Percentiles rank a stretch among this genome's conserved stretches.
Conservation (phyloP, 2,888 invertebrate genomes). For the Pecten maximus region DNA sequence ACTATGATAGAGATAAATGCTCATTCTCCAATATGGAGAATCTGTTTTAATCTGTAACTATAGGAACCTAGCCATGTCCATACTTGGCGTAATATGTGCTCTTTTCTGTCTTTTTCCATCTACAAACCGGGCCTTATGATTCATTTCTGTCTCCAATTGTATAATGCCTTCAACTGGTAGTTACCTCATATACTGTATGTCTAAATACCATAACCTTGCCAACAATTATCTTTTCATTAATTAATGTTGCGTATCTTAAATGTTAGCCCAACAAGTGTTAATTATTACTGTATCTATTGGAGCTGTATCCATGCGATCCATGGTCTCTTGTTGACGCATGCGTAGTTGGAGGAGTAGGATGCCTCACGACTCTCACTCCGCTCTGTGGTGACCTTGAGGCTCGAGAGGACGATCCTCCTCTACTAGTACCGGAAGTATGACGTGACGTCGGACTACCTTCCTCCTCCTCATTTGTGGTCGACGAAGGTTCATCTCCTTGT, state of each 20-base stretch:
- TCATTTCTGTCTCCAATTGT: too few relatives aligned
- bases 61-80: too few relatives aligned
- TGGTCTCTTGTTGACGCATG: background rate
- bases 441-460: slow-evolving; percentile 46
- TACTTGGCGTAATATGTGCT: too few relatives aligned
- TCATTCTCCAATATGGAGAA: too few relatives aligned
- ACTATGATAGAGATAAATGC: too few relatives aligned
- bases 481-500: slow-evolving; percentile 48
- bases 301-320: background rate
- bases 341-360: slow-evolving; percentile 52
- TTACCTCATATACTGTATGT: too few relatives aligned
- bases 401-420: slow-evolving; percentile 57
- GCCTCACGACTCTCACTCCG: slow-evolving; percentile 64
- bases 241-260: too few relatives aligned
- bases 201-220: too few relatives aligned
- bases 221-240: background rate
- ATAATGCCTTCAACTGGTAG: too few relatives aligned
- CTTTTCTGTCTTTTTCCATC: background rate
- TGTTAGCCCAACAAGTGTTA: background rate
- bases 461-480: slow-evolving; percentile 49
- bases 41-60: too few relatives aligned
- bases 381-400: slow-evolving; percentile 59
- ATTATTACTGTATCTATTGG: background rate
- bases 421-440: slow-evolving; percentile 42
- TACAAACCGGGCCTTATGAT: too few relatives aligned